Conservation (phyloP, 1,140 invertebrate species). For the Calephelis nemesis region DNA sequence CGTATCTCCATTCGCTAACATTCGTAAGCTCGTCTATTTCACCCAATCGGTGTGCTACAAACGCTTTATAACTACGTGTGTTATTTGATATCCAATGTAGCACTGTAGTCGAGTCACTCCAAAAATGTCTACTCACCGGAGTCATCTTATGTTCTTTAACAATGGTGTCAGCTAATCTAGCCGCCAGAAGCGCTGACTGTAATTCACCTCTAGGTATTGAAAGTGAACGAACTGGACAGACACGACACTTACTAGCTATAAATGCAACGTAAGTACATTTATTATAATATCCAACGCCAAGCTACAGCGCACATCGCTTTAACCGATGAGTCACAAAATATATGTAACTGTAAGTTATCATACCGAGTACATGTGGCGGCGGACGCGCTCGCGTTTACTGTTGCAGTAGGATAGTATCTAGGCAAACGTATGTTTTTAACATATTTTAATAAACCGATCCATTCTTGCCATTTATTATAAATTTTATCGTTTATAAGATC, state of each 20-base stretch:
- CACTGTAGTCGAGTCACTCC: slow-evolving; percentile 24
- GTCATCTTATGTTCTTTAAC: slow-evolving; percentile 35
- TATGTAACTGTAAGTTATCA: slow-evolving; percentile 33
- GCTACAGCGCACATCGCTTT: slow-evolving; percentile 31
- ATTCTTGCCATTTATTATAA: slow-evolving; percentile 25
- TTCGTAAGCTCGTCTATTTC: slow-evolving; percentile 42
- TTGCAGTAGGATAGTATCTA: slow-evolving; percentile 18
- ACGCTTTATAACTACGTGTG: slow-evolving; percentile 29
- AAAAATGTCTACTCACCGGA: slow-evolving; percentile 22
- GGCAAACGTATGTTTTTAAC: slow-evolving; percentile 22
- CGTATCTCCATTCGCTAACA: slow-evolving; percentile 37
- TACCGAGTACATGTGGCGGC: no score
- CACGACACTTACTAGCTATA: slow-evolving; percentile 37
- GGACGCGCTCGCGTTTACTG: no score
- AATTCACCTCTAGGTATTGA: slow-evolving; percentile 57
- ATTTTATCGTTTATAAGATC: slow-evolving; percentile 30
- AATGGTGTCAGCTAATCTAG: slow-evolving; percentile 35
- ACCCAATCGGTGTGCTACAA: slow-evolving; percentile 25
- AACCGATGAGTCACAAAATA: slow-evolving; percentile 37
- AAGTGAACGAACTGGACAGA: slow-evolving; percentile 42
- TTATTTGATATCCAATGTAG: slow-evolving; percentile 8
- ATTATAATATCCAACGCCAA: slow-evolving; percentile 28
- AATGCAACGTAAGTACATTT: slow-evolving; percentile 31
- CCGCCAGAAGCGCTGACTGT: slow-evolving; percentile 49
- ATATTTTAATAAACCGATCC: slow-evolving; percentile 29